Evolutionary conservation across 2,888 invertebrate species (phyloP).

Genomic region (Hypsopygia costalis): DNA sequence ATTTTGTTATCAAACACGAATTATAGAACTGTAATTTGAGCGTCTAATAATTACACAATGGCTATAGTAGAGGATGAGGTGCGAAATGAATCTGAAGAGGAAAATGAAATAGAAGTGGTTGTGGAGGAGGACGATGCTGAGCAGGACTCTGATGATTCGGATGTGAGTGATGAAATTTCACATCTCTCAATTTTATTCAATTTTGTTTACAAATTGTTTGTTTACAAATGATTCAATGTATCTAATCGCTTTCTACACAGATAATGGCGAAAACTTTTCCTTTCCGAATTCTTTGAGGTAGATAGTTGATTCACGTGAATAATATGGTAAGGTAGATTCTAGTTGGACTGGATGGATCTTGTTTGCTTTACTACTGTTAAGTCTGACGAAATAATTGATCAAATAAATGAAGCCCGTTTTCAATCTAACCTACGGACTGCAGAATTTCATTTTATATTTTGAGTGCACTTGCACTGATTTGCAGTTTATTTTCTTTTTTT

Average conservation of each 20-base stretch:
- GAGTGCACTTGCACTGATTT: no score
- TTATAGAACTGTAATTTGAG: constrained; percentile 17
- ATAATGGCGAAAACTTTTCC: no score
- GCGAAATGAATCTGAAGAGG: constrained; percentile 69
- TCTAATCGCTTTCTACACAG: background rate
- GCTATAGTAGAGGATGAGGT: constrained; percentile 73
- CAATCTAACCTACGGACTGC: no score
- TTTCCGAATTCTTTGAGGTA: no score
- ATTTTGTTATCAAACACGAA: constrained; percentile 55
- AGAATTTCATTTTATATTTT: no score
- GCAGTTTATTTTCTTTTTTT: no score
- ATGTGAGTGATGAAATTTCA: constrained; percentile 38
- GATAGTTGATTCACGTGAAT: no score
- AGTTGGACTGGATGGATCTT: no score
- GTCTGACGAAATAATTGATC: no score
- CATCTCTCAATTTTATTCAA: constrained; percentile 5
- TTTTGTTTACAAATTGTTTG: constrained; percentile 5
- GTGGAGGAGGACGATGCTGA: constrained; percentile 67
- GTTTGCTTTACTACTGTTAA: no score
- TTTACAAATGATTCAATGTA: background rate
- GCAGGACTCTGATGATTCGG: constrained; percentile 67
- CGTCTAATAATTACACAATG: constrained; percentile 42
- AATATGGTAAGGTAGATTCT: no score
- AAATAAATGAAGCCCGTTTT: no score
- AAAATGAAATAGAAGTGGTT: constrained; percentile 70